phyloP scores from a whole-genome alignment of 1,140 invertebrate species.

The Chrysoperla carnea region DNA sequence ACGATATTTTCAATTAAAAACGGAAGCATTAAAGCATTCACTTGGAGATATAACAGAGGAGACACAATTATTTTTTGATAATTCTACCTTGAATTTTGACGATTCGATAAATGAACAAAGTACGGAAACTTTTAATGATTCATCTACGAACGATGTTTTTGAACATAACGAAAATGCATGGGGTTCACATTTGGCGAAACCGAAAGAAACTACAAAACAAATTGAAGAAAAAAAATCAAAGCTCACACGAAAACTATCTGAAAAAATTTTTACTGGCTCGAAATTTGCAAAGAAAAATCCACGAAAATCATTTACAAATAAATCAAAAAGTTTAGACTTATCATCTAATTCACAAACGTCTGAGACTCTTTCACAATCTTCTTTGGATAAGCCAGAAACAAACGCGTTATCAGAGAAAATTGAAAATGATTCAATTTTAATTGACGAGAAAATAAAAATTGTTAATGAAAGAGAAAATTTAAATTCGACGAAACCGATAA shows the following conservation, averaged over 20 bases:
- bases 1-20: conserved; percentile 63
- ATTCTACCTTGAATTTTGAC: conserved; percentile 3
- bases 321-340: too few relatives aligned
- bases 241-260: conserved; percentile 27
- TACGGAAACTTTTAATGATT: conserved; percentile 11
- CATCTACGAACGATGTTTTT: conserved; percentile 2
- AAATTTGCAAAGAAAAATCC: conserved; percentile 56
- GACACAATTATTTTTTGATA: neutral
- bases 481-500: conserved; percentile 17
- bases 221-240: conserved; percentile 12
- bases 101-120: conserved; percentile 4
- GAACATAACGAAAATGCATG: conserved; percentile 29
- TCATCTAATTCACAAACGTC: conserved; percentile 17
- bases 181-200: conserved; percentile 36
- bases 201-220: conserved; percentile 7
- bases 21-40: conserved; percentile 27
- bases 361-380: conserved; percentile 8
- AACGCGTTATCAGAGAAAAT: conserved; percentile 3
- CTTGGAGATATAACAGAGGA: conserved; percentile 6
- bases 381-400: conserved; percentile 2
- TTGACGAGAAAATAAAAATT: conserved; percentile 16
- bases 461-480: conserved; percentile 9
- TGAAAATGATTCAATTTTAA: conserved; percentile 4
- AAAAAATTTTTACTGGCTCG: conserved; percentile 49
- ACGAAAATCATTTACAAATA: conserved; percentile 35